Evolutionary conservation across 2,888 invertebrate genomes (phyloP).

Genomic region (Ichneumoninae sp.): DNA sequence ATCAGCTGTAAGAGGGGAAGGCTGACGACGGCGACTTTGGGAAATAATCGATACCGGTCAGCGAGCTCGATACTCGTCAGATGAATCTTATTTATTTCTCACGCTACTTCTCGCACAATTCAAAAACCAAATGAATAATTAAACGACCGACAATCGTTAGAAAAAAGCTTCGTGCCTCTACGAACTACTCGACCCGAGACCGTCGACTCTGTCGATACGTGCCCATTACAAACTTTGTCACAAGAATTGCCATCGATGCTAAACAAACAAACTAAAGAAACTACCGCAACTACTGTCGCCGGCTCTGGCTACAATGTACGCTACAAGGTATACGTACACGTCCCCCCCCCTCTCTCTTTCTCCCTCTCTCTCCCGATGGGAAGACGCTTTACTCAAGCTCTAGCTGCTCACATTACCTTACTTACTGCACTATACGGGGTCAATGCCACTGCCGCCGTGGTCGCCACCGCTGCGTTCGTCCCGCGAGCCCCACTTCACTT

Average conservation of each 20-base stretch:
- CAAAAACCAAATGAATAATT: not conserved
- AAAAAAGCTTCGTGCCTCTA: too few relatives aligned
- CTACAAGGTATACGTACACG: constrained; percentile 1
- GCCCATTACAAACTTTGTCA: not conserved
- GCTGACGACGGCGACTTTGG: constrained; percentile 1
- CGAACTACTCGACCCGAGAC: not conserved
- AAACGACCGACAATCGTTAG: too few relatives aligned
- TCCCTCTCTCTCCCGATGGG: constrained; percentile 63
- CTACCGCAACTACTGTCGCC: not conserved
- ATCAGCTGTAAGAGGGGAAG: not conserved
- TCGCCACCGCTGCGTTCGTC: constrained; percentile 31
- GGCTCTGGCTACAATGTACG: not conserved
- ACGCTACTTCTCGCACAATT: not conserved
- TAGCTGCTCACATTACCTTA: constrained; percentile 82
- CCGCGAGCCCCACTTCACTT: constrained; percentile 77
- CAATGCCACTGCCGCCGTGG: constrained; percentile 81
- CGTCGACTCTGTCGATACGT: not conserved
- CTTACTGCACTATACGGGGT: constrained; percentile 80
- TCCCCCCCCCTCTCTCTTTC: constrained; percentile 4
- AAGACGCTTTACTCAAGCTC: constrained; percentile 72
- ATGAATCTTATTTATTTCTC: not conserved
- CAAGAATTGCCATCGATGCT: not conserved
- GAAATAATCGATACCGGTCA: constrained; percentile 1
- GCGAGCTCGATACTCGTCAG: not conserved
- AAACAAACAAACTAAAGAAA: not conserved